Evolutionary conservation across 2,797 vertebrate species (phyloP).

Genomic region (Amblyraja radiata): DNA sequence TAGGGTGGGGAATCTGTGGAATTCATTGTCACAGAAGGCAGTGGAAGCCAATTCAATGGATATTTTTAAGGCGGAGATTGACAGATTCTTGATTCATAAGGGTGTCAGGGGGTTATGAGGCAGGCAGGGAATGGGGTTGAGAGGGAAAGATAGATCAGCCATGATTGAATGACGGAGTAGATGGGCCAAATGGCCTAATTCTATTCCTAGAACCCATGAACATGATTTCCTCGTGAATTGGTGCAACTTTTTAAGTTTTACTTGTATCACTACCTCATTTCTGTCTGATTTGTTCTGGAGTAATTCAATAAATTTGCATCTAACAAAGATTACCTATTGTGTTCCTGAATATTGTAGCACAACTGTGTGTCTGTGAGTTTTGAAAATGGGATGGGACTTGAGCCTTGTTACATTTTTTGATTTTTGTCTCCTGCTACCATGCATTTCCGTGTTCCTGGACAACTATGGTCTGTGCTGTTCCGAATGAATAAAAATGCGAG

Average conservation of each 20-base stretch:
- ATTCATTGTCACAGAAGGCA: too few species aligned
- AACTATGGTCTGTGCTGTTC: slow-evolving; percentile 61
- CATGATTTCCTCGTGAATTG: background rate
- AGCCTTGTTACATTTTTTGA: background rate
- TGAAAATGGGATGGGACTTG: background rate
- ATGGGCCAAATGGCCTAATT: too few species aligned
- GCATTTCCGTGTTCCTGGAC: slow-evolving; percentile 2
- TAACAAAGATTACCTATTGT: background rate
- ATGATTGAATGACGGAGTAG: too few species aligned
- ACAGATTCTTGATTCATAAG: too few species aligned
- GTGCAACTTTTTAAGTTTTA: background rate
- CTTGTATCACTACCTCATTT: background rate
- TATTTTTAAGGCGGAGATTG: too few species aligned
- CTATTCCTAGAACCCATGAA: too few species aligned
- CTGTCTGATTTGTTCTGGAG: background rate
- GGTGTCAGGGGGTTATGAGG: too few species aligned
- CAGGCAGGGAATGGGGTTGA: too few species aligned
- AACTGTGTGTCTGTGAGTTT: background rate
- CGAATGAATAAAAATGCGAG: slow-evolving; percentile 97
- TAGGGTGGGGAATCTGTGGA: too few species aligned
- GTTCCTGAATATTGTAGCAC: background rate
- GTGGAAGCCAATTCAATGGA: too few species aligned
- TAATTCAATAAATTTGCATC: background rate
- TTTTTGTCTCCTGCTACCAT: background rate
- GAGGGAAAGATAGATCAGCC: too few species aligned